Evolutionary conservation across 1,140 invertebrate genomes (phyloP).

Genomic region (Rhagoletis pomonella): DNA sequence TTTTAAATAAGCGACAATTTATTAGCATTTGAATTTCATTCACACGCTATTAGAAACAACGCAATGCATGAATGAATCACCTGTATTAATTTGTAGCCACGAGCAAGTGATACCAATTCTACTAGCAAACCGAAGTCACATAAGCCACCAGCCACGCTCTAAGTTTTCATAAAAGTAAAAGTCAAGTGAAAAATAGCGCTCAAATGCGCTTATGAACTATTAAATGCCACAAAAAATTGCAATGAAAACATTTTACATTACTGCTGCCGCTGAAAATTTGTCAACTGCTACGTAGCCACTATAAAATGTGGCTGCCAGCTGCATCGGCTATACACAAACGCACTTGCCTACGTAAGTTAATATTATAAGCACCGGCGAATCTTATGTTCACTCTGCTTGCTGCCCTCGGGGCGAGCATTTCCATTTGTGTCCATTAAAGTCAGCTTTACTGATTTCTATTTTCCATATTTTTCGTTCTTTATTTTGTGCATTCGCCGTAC

Average conservation of each 20-base stretch:
- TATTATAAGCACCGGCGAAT: not conserved
- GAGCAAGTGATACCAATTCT: not conserved
- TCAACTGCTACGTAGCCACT: not conserved
- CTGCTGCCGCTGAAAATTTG: not conserved
- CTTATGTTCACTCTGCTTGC: not conserved
- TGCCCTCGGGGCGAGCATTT: not conserved
- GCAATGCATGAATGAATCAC: too few relatives aligned
- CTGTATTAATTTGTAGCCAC: not conserved
- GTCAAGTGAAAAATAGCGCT: not conserved
- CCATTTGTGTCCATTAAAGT: conserved; percentile 45
- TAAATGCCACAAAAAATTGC: not conserved
- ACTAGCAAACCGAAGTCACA: not conserved
- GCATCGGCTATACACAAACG: not conserved
- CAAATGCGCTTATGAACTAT: conserved; percentile 5
- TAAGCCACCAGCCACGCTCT: not conserved
- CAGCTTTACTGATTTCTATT: conserved; percentile 24
- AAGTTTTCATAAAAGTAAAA: not conserved
- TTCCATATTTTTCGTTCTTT: not conserved
- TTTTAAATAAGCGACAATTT: too few relatives aligned
- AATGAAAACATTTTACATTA: not conserved
- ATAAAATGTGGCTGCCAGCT: not conserved
- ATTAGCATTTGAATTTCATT: too few relatives aligned
- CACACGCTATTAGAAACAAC: too few relatives aligned
- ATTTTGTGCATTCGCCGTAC: not conserved
- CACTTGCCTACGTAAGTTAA: not conserved